These are phyloP conservation scores for Conistra vaccinii DNA, from an alignment of 2,888 invertebrate genomes.

Conservation along the genomic window DNA sequence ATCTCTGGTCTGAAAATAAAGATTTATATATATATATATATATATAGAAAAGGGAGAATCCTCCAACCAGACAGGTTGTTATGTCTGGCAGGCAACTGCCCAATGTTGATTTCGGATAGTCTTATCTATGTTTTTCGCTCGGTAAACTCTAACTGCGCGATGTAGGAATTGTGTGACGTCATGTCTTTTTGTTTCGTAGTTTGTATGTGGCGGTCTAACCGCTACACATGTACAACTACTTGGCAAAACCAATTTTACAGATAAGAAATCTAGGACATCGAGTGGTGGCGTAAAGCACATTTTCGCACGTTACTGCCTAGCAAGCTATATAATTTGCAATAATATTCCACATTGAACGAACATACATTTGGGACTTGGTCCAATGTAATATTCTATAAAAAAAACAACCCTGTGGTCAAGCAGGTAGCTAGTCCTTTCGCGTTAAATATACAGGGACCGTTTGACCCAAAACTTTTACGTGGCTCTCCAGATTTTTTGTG, in stretches of 20 bases:
- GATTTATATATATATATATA: too few relatives aligned
- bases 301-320: neutral
- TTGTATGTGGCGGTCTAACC: too few relatives aligned
- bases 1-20: too few relatives aligned
- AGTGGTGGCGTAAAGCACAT: neutral
- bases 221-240: too few relatives aligned
- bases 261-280: neutral
- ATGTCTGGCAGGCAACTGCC: too few relatives aligned
- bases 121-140: too few relatives aligned
- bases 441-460: constrained; percentile 48
- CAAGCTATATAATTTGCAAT: constrained; percentile 12
- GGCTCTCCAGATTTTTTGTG: constrained; percentile 42
- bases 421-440: constrained; percentile 17
- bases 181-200: too few relatives aligned
- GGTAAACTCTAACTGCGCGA: too few relatives aligned
- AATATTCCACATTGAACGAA: constrained; percentile 12
- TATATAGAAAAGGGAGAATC: too few relatives aligned
- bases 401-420: constrained; percentile 35
- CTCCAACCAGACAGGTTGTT: too few relatives aligned
- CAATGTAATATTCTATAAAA: constrained; percentile 10
- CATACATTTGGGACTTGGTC: neutral
- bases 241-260: constrained; percentile 11
- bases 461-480: constrained; percentile 59
- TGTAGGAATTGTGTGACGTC: too few relatives aligned
- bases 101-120: too few relatives aligned